phyloP scores from a whole-genome alignment of 2,888 invertebrate genomes.

The Acanthopleura granulata region DNA sequence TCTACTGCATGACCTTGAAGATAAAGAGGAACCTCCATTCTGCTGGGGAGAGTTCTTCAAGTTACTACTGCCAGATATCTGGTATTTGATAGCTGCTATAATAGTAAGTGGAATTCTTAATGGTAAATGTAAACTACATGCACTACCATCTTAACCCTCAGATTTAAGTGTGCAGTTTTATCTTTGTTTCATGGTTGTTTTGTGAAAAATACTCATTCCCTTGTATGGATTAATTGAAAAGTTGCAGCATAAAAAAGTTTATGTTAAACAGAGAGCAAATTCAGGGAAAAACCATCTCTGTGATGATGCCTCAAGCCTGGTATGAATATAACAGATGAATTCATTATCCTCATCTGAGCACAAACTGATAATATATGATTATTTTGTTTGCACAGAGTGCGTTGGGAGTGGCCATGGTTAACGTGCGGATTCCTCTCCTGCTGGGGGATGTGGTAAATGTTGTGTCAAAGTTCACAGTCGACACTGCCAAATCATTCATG shows the following conservation, averaged over 20 bases:
- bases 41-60: constrained; percentile 83
- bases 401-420: constrained; percentile 86
- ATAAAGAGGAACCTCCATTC: constrained; percentile 73
- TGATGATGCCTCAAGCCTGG: too few relatives aligned
- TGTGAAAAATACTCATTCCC: too few relatives aligned
- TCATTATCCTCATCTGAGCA: too few relatives aligned
- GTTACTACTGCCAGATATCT: constrained; percentile 82
- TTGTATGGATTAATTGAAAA: too few relatives aligned
- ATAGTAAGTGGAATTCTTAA: constrained; percentile 75
- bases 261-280: too few relatives aligned
- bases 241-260: too few relatives aligned
- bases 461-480: constrained; percentile 72
- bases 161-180: too few relatives aligned
- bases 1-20: constrained; percentile 23
- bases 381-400: constrained; percentile 80
- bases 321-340: too few relatives aligned
- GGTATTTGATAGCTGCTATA: constrained; percentile 83
- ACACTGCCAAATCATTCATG: constrained; percentile 46
- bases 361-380: constrained; percentile 21
- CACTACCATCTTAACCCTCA: too few relatives aligned
- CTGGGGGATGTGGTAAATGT: constrained; percentile 88
- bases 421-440: constrained; percentile 88
- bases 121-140: too few relatives aligned
- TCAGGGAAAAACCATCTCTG: too few relatives aligned
- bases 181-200: too few relatives aligned